Evolutionary conservation across 2,888 invertebrate species (phyloP).

Genomic region (Mythimna lalbum): DNA sequence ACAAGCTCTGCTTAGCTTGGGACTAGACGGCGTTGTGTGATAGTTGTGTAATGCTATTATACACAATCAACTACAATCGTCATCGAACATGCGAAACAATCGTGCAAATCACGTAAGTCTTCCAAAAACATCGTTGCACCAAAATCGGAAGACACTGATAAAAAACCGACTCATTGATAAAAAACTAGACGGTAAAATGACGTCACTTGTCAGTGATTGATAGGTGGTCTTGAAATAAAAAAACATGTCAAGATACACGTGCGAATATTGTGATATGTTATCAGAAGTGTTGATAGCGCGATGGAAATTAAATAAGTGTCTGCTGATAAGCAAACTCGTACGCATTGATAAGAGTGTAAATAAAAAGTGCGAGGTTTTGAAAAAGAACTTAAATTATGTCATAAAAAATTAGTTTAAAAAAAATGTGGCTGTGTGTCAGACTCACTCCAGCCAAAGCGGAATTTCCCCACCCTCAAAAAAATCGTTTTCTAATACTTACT

Average conservation of each 20-base stretch:
- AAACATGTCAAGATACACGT: constrained; percentile 30
- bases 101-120: constrained; percentile 19
- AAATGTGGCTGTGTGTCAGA: too few relatives aligned
- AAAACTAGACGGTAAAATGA: constrained; percentile 35
- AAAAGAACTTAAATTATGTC: too few relatives aligned
- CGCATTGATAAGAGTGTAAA: constrained; percentile 27
- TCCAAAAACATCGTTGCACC: not conserved
- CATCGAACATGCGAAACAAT: not conserved
- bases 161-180: constrained; percentile 18
- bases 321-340: constrained; percentile 35
- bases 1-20: too few relatives aligned
- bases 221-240: constrained; percentile 33
- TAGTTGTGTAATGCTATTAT: too few relatives aligned
- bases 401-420: too few relatives aligned
- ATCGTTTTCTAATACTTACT: too few relatives aligned
- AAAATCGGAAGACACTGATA: constrained; percentile 15
- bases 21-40: too few relatives aligned
- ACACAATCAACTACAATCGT: constrained; percentile 3
- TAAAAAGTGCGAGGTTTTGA: not conserved
- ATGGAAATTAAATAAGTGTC: constrained; percentile 31
- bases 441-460: too few relatives aligned
- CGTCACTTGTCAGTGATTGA: constrained; percentile 45
- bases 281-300: constrained; percentile 35
- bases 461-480: too few relatives aligned
- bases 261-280: constrained; percentile 51